phyloP scores from a whole-genome alignment of 2,888 invertebrate species.

The Cylindroiulus punctatus region DNA sequence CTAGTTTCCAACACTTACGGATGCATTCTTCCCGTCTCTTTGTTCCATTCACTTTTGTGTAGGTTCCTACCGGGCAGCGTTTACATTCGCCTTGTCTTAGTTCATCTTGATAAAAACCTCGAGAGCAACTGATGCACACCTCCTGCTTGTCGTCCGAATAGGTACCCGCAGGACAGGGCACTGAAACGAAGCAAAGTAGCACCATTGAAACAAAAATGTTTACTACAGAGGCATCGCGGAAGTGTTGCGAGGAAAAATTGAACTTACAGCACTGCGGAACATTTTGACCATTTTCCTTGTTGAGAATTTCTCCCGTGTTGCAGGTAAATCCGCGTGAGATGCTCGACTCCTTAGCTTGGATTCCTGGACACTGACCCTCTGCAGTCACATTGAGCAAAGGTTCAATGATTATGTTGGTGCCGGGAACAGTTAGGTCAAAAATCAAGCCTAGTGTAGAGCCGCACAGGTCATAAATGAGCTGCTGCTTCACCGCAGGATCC shows the following conservation, averaged over 20 bases:
- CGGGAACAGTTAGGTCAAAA: conserved; percentile 92
- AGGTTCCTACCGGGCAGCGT: conserved; percentile 91
- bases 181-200: conserved; percentile 68
- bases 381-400: conserved; percentile 87
- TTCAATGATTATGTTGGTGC: conserved; percentile 89
- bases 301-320: conserved; percentile 90
- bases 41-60: conserved; percentile 70
- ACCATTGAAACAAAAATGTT: neutral
- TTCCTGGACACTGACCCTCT: conserved; percentile 85
- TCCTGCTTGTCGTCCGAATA: conserved; percentile 90
- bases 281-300: conserved; percentile 85
- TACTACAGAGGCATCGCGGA: neutral
- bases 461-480: conserved; percentile 92
- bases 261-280: conserved; percentile 90
- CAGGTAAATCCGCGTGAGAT: conserved; percentile 92
- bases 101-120: conserved; percentile 92
- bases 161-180: conserved; percentile 97
- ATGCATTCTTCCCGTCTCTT: conserved; percentile 87
- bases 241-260: neutral
- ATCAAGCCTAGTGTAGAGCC: conserved; percentile 92
- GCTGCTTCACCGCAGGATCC: conserved; percentile 86
- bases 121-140: conserved; percentile 88
- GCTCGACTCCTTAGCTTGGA: conserved; percentile 84
- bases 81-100: conserved; percentile 90
- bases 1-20: conserved; percentile 64